Evolutionary conservation across 2,888 invertebrate genomes (phyloP), one percentile per base, ranked within the genome.

Genomic region (Cantharis flavilabris): DNA sequence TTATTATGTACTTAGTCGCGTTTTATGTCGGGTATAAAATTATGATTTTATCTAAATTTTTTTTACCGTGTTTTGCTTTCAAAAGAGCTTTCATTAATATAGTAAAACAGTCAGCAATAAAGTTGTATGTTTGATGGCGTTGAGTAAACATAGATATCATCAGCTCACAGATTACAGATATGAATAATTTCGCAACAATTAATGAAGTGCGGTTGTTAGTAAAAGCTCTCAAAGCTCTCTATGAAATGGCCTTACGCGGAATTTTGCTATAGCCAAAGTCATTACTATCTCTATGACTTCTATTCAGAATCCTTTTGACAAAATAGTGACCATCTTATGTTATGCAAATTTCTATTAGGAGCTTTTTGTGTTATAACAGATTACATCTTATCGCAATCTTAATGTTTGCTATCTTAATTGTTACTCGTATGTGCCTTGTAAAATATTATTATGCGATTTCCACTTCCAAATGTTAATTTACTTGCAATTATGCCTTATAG

Each of bases 181-280:
- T 87, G 87, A 87, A 87, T 87, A 87, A 87, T 87, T 87, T 86
- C 85, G 81, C 83, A 83, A 85, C 87, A 85, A 86, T 86, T 86
- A 87, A 87, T 87, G 86, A 85, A 86, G 86, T 86, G 85, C 84
- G 84, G 83, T 83, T 83, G 85, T 84, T 84, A 82, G 83, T 84
- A 82, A 84, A 86, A 85, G 86, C 86, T 84, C 84, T 85, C 83
- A 85, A 86, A 86, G 85, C 86, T 84, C 84, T 85, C 84, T 84
- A 84, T 82, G 85, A 84, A 84, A 82, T 81, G 82, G 82, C 84
- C 84, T 83, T 81, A 76, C 81, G 83, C 23, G 84, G 84, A 82
- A 83, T 84, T 81, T 83, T 82, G 80, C 82, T 83, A 84, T 83
- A 85, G 84, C 84, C 84, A 77, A 73, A 76, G 81, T 84, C 83